These are phyloP conservation scores for Nebria brevicollis DNA, from an alignment of 2,888 invertebrate genomes.

Conservation along the genomic window DNA sequence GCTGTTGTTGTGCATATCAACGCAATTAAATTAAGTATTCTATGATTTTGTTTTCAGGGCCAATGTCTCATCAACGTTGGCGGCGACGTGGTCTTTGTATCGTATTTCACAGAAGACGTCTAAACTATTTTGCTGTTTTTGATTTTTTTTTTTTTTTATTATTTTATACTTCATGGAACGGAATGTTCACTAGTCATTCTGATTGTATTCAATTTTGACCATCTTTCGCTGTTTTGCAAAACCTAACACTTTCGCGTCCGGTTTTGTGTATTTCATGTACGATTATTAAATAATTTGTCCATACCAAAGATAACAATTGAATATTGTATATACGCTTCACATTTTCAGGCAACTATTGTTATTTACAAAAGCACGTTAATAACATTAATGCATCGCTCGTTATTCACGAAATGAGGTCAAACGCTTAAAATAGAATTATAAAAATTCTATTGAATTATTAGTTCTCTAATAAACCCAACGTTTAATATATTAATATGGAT, in stretches of 20 bases:
- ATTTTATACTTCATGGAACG: conserved; percentile 21
- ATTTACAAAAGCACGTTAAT: not conserved
- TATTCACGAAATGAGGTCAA: not conserved
- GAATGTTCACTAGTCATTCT: conserved; percentile 28
- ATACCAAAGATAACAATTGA: not conserved
- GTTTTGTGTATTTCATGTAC: not conserved
- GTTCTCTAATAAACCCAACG: not conserved
- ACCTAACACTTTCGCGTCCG: not conserved
- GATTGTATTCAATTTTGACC: not conserved
- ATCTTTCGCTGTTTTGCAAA: not conserved
- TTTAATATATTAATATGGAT: not conserved
- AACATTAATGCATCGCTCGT: not conserved
- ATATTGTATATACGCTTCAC: not conserved
- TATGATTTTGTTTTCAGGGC: conserved; percentile 73
- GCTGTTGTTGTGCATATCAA: conserved; percentile 12
- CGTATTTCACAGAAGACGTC: conserved; percentile 70
- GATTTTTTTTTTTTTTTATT: not conserved
- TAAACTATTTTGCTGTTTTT: conserved; percentile 37
- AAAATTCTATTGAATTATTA: not conserved
- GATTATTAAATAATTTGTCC: not conserved
- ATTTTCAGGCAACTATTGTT: not conserved
- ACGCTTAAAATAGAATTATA: not conserved
- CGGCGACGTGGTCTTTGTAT: conserved; percentile 90
- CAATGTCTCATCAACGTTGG: conserved; percentile 96
- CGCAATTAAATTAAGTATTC: conserved; percentile 31